phyloP scores from a whole-genome alignment of 2,797 vertebrate species.

The Anomalospiza imberbis region DNA sequence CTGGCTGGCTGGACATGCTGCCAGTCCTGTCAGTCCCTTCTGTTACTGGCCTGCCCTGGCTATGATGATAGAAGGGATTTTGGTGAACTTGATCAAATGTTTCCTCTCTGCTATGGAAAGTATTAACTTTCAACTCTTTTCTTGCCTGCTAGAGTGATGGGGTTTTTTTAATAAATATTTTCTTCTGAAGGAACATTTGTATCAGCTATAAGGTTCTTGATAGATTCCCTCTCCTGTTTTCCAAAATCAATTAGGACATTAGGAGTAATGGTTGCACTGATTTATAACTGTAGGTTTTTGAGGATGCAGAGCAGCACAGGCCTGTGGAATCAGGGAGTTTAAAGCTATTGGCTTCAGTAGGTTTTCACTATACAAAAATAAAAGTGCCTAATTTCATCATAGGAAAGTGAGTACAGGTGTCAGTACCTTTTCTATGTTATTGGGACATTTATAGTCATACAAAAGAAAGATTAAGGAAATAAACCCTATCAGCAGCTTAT shows the following conservation, averaged over 20 bases:
- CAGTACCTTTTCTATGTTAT: background rate
- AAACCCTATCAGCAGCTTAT: background rate
- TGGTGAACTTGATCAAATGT: background rate
- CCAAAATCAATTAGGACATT: background rate
- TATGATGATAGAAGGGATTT: background rate
- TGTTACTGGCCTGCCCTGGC: background rate
- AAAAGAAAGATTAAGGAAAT: conserved; percentile 17
- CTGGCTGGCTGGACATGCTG: fast-evolving
- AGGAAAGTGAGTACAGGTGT: conserved; percentile 1
- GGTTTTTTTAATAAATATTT: background rate
- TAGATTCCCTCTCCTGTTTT: background rate
- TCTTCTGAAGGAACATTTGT: background rate
- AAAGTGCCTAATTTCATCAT: background rate
- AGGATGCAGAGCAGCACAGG: background rate
- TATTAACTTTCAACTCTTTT: background rate
- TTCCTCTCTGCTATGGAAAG: background rate
- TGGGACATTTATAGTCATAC: background rate
- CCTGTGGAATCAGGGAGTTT: background rate
- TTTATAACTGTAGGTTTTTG: background rate
- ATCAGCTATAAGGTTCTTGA: background rate
- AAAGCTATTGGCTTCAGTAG: background rate
- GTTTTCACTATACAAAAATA: background rate
- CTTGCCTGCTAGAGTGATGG: background rate
- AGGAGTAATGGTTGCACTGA: background rate
- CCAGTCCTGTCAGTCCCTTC: background rate